Conservation (phyloP, 2,113 vertebrate species). For the Tricholaema leucomelas region DNA sequence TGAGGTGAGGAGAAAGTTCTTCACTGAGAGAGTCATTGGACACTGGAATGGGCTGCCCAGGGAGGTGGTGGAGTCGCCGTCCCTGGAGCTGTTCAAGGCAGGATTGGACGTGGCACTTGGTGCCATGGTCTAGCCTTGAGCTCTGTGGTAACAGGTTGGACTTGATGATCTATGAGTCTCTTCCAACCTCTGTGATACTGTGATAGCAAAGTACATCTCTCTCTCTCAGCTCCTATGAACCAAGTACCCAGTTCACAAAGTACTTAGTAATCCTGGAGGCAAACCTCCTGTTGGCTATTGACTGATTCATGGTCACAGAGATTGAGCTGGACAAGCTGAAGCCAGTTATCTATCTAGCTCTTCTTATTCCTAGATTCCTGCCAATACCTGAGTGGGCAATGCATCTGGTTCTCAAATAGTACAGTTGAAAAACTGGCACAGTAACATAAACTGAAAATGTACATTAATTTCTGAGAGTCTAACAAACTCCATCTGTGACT, state of each 20-base stretch:
- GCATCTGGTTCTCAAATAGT: neutral
- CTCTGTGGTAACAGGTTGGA: no score
- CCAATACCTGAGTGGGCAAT: neutral
- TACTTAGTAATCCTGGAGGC: neutral
- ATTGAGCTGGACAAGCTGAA: neutral
- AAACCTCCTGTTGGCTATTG: neutral
- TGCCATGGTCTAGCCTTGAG: no score
- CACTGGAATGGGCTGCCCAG: no score
- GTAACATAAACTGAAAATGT: constrained; percentile 6
- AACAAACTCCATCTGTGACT: neutral
- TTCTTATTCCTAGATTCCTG: neutral
- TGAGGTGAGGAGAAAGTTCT: no score
- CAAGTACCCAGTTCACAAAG: neutral
- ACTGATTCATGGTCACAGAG: neutral
- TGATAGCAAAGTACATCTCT: neutral
- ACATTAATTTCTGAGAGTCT: neutral
- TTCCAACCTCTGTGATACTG: no score
- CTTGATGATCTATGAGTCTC: no score
- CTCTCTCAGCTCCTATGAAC: neutral
- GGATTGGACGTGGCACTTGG: no score
- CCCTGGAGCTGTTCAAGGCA: no score
- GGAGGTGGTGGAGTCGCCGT: no score
- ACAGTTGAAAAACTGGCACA: neutral
- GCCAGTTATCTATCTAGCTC: neutral
- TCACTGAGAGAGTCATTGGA: no score